These are phyloP conservation scores for Hololepta plana DNA, from an alignment of 2,888 invertebrate species.

Conservation along the genomic window DNA sequence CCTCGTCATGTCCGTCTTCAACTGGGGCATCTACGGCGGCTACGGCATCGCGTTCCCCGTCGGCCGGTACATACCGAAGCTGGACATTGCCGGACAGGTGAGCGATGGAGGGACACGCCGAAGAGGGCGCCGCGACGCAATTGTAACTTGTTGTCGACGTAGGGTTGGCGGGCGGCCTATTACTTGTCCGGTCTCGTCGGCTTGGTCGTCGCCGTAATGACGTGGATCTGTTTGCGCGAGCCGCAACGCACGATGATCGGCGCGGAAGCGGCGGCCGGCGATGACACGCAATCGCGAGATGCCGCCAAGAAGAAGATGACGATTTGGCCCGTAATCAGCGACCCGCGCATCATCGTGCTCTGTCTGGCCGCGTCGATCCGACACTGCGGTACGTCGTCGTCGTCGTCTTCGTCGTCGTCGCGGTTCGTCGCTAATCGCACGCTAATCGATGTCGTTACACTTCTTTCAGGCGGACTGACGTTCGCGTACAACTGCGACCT, in stretches of 20 bases:
- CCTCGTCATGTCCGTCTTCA: conserved; percentile 81
- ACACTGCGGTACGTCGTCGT: conserved; percentile 49
- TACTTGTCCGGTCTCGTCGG: conserved; percentile 62
- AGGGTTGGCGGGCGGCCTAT: conserved; percentile 74
- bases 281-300: conserved; percentile 17
- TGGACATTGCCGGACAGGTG: conserved; percentile 56
- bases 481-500: conserved; percentile 83
- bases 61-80: conserved; percentile 61
- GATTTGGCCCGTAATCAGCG: conserved; percentile 57
- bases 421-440: too few species aligned
- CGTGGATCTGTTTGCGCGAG: conserved; percentile 56
- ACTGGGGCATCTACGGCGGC: conserved; percentile 90
- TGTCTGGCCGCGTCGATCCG: conserved; percentile 75
- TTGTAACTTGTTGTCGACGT: too few species aligned
- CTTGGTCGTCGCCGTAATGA: conserved; percentile 47
- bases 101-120: too few species aligned
- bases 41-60: conserved; percentile 85
- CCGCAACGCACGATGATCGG: conserved; percentile 59
- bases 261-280: conserved; percentile 26
- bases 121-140: too few species aligned
- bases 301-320: conserved; percentile 20
- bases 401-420: background rate
- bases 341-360: conserved; percentile 59
- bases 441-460: too few species aligned
- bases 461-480: conserved; percentile 57